These are phyloP conservation scores for Meandrina meandrites DNA, from an alignment of 92 coral and sea anemone species.

Conservation along the genomic window DNA sequence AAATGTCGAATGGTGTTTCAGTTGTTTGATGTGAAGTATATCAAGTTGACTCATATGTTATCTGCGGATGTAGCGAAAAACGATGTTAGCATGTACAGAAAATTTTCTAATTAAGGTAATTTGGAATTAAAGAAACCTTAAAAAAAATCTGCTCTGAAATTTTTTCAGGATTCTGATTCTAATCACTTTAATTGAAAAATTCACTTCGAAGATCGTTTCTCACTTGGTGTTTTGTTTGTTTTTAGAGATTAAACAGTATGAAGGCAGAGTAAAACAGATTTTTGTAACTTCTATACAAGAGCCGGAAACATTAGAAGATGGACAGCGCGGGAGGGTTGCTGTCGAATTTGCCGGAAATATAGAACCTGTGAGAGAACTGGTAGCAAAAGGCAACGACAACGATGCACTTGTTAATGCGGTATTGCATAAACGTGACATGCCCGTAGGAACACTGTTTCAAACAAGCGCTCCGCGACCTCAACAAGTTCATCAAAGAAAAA, in stretches of 20 bases:
- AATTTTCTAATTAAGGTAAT: too few relatives aligned
- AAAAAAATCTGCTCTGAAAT: too few relatives aligned
- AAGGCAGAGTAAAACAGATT: conserved; percentile 2
- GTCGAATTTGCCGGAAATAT: neutral
- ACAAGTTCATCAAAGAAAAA: neutral
- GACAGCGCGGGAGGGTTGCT: neutral
- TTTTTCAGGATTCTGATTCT: too few relatives aligned
- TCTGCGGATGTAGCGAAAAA: too few relatives aligned
- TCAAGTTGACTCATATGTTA: too few relatives aligned
- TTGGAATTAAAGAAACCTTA: too few relatives aligned
- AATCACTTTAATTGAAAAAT: too few relatives aligned
- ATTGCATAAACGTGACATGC: neutral
- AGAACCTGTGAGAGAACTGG: neutral
- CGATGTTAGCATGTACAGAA: too few relatives aligned
- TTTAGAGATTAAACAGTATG: neutral
- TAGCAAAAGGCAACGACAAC: neutral
- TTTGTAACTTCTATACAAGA: neutral
- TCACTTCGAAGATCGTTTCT: too few relatives aligned
- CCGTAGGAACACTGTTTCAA: neutral
- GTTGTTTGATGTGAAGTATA: too few relatives aligned
- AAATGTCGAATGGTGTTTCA: too few relatives aligned
- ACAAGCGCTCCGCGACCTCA: too few relatives aligned
- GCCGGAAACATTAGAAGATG: neutral
- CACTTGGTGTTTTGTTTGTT: neutral
- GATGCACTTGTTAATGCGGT: neutral